Percentiles rank a stretch among this genome's conserved stretches.
phyloP scores from a whole-genome alignment of 2,113 vertebrate genomes.

The Erythrolamprus reginae region DNA sequence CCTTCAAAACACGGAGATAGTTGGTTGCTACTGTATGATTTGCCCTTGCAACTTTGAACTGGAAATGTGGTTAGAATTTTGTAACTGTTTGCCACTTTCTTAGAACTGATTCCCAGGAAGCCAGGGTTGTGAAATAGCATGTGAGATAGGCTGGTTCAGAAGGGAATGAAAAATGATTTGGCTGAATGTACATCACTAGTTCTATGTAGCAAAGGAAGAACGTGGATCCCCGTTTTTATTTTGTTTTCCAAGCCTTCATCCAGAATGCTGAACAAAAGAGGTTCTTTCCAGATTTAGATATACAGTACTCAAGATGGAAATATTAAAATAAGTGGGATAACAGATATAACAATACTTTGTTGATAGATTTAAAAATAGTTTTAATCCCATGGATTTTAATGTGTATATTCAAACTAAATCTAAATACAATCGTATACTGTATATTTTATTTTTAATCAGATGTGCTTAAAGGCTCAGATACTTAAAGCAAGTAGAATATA shows the following conservation, averaged over 20 bases:
- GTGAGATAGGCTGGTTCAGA: not conserved
- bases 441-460: not conserved
- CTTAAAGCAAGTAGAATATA: not conserved
- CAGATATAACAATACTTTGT: not conserved
- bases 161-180: not conserved
- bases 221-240: not conserved
- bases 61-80: not conserved
- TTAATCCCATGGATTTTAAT: not conserved
- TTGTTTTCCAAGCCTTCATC: not conserved
- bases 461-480: not conserved
- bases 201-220: not conserved
- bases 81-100: not conserved
- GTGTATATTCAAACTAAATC: not conserved
- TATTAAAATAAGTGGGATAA: not conserved
- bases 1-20: not conserved
- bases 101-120: not conserved
- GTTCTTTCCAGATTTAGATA: not conserved
- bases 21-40: not conserved
- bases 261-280: not conserved
- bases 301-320: not conserved
- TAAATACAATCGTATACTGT: not conserved
- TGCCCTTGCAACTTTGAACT: not conserved
- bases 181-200: not conserved
- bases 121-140: not conserved
- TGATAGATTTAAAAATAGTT: not conserved